Evolutionary conservation across 2,113 vertebrate genomes (phyloP), one percentile per base, ranked within the genome.

Genomic region (Setophaga coronata): DNA sequence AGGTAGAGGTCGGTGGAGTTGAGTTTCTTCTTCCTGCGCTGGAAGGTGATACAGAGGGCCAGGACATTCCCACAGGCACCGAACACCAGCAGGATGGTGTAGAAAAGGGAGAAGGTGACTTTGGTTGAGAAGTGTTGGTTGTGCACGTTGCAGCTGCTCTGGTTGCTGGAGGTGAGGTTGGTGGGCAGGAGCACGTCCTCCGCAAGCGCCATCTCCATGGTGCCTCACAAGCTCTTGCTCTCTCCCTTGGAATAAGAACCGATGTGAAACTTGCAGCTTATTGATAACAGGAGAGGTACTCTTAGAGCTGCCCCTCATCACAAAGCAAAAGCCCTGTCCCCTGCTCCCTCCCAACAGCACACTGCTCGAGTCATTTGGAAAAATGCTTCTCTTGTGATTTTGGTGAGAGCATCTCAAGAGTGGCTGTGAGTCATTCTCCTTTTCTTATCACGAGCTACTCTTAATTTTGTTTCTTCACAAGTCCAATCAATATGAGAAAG

Each of bases 1-100:
- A 99, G 93, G 95, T 98, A 99, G 79, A 99, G 85, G 2, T 97
- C 93, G 0, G 98, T 98, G 58, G 98, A 99, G 96, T 99, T 99
- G 91, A 98, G 96, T 92, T 99, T 99, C 93, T 98, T 98, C 65
- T 98, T 98, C 82, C 96, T 88, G 82, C 95, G 98, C 90, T 98
- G 98, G 87, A 97, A 98, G 61, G 98, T 98, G 47, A 99, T 98
- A 76, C 87, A 97, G 72, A 99, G 98, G 29, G 99, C 98, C 70
- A 99, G 92, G 79, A 97, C 82, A 92, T 99, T 99, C 74, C 99
- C 98, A 1, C 97, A 98, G 42, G 97, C 82, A 0, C 99, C 98
- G 1, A 98, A 96, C 43, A 98, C 51, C 85, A 99, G 97, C 69
- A 99, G 93, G 47, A 91, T 40, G 1, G 78, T 95, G 95, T 98